Percentiles rank a stretch among this genome's conserved stretches.
phyloP scores from a whole-genome alignment of 2,888 invertebrate species.

The Acrocyrtus sp. region DNA sequence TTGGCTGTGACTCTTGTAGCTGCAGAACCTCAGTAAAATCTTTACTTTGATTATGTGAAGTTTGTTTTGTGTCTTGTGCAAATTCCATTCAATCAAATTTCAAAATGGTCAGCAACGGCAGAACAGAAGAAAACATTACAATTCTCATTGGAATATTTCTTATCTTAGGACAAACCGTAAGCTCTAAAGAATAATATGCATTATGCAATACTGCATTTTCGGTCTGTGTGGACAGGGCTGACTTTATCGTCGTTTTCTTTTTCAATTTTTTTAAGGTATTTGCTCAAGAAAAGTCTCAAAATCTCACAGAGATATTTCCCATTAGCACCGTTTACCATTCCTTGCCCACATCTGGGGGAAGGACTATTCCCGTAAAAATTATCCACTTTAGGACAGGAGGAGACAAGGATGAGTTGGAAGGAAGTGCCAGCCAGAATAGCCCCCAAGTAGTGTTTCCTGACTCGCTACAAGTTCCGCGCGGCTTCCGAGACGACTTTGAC shows the following conservation, averaged over 20 bases:
- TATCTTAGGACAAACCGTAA: too few species aligned
- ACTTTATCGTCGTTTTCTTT: background rate
- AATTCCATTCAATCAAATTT: too few species aligned
- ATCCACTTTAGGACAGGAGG: constrained; percentile 24
- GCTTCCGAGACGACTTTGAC: constrained; percentile 38
- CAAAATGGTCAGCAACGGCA: too few species aligned
- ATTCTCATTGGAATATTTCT: too few species aligned
- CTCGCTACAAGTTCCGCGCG: constrained; percentile 18
- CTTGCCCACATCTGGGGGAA: constrained; percentile 17
- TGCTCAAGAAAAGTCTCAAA: constrained; percentile 10
- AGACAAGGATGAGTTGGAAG: background rate
- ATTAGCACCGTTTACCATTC: constrained; percentile 10
- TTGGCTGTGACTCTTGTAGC: too few species aligned
- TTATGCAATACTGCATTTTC: too few species aligned
- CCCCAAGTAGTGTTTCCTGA: background rate
- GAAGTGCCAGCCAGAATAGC: background rate
- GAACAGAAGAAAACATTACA: too few species aligned
- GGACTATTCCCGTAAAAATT: constrained; percentile 28
- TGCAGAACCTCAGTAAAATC: too few species aligned
- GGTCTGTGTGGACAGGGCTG: too few species aligned
- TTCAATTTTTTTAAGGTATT: constrained; percentile 3
- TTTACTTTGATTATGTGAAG: too few species aligned
- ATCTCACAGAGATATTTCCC: constrained; percentile 21
- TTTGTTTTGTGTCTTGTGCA: too few species aligned
- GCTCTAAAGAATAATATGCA: too few species aligned